Base-by-base conservation (phyloP, 2,113 vertebrate genomes). In the Callipepla squamata region DNA sequence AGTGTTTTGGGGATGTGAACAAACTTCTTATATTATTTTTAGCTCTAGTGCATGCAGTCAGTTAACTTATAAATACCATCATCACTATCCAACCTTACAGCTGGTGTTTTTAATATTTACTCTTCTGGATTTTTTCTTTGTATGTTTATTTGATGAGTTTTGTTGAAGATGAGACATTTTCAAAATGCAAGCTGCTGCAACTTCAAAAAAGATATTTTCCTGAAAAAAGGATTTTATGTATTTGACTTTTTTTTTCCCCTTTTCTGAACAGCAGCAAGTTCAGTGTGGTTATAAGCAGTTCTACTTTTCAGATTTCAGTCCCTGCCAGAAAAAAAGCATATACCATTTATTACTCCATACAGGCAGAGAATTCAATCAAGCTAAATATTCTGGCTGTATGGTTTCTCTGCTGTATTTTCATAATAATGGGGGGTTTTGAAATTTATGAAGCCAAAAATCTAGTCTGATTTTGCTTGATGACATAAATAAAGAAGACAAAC, bases 381-480 rank as follows among this genome's bases (percentile, higher is more conserved):
- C 62, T 74, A 84, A 92, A 66, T 82, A 36, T 75, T 87, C 66
- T 50, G 51, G 30, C 47, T 73, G 42, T 92, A 77, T 74, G 21
- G 68, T 59, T 95, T 42, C 48, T 47, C 53, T 93, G 80, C 40
- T 42, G 65, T 81, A 76, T 86, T 94, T 96, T 95, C 74, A 93
- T 94, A 96, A 94, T 96, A 92, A 58, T 69, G 69, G 89, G 55
- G 25, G 68, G 21, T 12, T 80, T 59, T 92, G 85, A 93, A 80
- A 85, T 89, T 78, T 53, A 42, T 92, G 90, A 95, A 91, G 86
- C 53, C 73, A 42, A 82, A 94, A 88, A 97, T 89, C 61, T 89
- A 67, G 42, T 87, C 83, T 94, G 67, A 85, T 93, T 95, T 55
- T 94, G 23, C 7, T 11, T 75, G 34, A 62, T 78, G 75, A 68